A percentile compares a stretch with the other conserved stretches of the same genome.
Conservation (phyloP, 2,113 vertebrate genomes). For the Brienomyrus longianalis region DNA sequence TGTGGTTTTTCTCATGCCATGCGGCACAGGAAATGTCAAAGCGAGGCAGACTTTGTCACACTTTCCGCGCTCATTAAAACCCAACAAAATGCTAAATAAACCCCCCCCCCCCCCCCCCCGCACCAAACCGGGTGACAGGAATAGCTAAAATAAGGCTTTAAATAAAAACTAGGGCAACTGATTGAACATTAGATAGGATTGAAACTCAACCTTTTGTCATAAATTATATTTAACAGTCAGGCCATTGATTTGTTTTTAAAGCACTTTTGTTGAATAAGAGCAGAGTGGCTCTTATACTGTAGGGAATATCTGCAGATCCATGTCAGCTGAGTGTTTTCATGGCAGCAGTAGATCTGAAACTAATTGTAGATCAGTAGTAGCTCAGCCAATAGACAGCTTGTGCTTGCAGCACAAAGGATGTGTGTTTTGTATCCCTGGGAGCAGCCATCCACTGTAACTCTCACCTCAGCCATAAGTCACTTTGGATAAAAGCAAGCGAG, state of each 20-base stretch:
- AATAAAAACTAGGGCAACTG: slow-evolving; percentile 1
- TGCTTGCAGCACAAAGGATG: not conserved
- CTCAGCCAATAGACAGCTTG: not conserved
- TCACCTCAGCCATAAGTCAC: not conserved
- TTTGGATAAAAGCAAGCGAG: not conserved
- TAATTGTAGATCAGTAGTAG: not conserved
- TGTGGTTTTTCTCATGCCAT: not conserved
- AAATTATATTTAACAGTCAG: slow-evolving; percentile 1
- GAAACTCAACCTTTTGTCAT: not conserved
- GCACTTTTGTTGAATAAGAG: not conserved
- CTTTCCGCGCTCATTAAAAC: slow-evolving; percentile 18
- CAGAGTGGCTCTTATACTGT: not conserved
- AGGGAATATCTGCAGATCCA: not conserved
- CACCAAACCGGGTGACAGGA: slow-evolving; percentile 18
- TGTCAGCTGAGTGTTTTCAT: not conserved
- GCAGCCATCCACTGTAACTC: not conserved
- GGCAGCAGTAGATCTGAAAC: not conserved
- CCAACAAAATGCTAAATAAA: not conserved
- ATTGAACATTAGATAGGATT: not conserved
- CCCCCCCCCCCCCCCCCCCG: not conserved
- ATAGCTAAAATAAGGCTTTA: slow-evolving; percentile 11
- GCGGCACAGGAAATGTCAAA: slow-evolving; percentile 15
- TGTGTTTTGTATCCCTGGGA: not conserved
- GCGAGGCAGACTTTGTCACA: slow-evolving; percentile 22
- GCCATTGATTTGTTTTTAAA: not conserved